Evolutionary conservation across 1,140 invertebrate genomes (phyloP).

Genomic region (Rhagoletis pomonella): DNA sequence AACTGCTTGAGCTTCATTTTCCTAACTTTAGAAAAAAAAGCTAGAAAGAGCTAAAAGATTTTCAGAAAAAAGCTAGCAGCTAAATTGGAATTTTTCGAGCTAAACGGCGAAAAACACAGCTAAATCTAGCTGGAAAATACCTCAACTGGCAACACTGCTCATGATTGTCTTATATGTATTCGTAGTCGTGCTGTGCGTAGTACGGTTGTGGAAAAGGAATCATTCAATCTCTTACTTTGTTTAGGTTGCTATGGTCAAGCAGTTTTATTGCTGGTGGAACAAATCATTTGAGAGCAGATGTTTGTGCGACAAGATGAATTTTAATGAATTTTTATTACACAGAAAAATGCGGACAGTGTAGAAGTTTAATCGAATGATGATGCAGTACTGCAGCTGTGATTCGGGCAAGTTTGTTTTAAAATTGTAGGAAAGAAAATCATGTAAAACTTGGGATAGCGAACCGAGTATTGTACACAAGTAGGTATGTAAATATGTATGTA

Average conservation of each 20-base stretch:
- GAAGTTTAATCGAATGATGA: not conserved
- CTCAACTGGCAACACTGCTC: not conserved
- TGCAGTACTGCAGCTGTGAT: slow-evolving; percentile 9
- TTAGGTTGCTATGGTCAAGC: slow-evolving; percentile 50
- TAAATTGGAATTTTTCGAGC: too few relatives aligned
- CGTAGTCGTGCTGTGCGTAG: not conserved
- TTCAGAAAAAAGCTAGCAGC: too few relatives aligned
- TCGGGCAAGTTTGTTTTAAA: not conserved
- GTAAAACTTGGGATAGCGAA: not conserved
- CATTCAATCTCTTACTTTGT: slow-evolving; percentile 38
- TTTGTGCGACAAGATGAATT: slow-evolving; percentile 24
- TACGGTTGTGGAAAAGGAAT: not conserved
- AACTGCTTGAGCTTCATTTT: too few relatives aligned
- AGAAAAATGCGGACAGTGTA: not conserved
- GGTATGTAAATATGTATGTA: too few relatives aligned
- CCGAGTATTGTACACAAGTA: too few relatives aligned
- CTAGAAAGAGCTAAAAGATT: too few relatives aligned
- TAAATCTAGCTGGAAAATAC: too few relatives aligned
- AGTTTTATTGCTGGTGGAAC: slow-evolving; percentile 7
- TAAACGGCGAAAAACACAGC: too few relatives aligned
- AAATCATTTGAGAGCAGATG: slow-evolving; percentile 6
- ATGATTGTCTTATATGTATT: not conserved
- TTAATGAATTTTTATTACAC: slow-evolving; percentile 15
- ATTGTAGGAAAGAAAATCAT: not conserved
- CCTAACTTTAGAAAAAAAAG: not conserved